A percentile compares a stretch with the other conserved stretches of the same genome.
These are phyloP conservation scores for Oeneis ivallda DNA, from an alignment of 2,888 invertebrate genomes.

Conservation along the genomic window DNA sequence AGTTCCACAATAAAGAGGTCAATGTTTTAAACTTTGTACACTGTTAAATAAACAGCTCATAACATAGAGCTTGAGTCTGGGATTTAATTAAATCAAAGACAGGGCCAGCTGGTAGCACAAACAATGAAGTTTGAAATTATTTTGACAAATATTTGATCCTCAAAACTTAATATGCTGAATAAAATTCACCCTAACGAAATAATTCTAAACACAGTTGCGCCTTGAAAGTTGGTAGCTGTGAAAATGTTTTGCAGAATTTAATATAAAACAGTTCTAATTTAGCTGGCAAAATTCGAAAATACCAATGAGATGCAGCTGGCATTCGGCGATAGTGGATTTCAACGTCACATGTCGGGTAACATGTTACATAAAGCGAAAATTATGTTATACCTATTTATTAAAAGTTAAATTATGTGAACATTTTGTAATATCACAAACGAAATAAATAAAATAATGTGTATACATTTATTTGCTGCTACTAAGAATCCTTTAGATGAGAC, in stretches of 20 bases:
- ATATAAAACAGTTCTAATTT: slow-evolving; percentile 34
- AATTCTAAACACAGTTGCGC: slow-evolving; percentile 51
- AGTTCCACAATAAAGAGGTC: too few relatives aligned
- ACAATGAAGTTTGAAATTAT: slow-evolving; percentile 48
- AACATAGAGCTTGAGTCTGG: neutral
- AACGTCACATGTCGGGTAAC: neutral
- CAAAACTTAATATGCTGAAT: slow-evolving; percentile 49
- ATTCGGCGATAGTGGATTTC: slow-evolving; percentile 4
- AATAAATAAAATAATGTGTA: too few relatives aligned
- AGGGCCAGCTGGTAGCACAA: slow-evolving; percentile 46
- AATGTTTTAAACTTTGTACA: neutral
- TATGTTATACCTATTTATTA: neutral
- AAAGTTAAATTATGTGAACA: too few relatives aligned
- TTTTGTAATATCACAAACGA: too few relatives aligned
- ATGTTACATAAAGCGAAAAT: neutral
- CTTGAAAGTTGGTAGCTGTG: slow-evolving; percentile 31
- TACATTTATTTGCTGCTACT: too few relatives aligned
- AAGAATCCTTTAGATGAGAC: too few relatives aligned
- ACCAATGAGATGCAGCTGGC: slow-evolving; percentile 25
- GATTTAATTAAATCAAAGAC: slow-evolving; percentile 33
- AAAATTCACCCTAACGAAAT: slow-evolving; percentile 48
- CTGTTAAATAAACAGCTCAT: neutral
- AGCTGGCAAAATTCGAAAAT: slow-evolving; percentile 25
- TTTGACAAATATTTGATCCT: slow-evolving; percentile 56
- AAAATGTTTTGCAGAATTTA: slow-evolving; percentile 30